Evolutionary conservation across 2,888 invertebrate genomes (phyloP), one percentile per base, ranked within the genome.

Genomic region (Chalcis sispes): DNA sequence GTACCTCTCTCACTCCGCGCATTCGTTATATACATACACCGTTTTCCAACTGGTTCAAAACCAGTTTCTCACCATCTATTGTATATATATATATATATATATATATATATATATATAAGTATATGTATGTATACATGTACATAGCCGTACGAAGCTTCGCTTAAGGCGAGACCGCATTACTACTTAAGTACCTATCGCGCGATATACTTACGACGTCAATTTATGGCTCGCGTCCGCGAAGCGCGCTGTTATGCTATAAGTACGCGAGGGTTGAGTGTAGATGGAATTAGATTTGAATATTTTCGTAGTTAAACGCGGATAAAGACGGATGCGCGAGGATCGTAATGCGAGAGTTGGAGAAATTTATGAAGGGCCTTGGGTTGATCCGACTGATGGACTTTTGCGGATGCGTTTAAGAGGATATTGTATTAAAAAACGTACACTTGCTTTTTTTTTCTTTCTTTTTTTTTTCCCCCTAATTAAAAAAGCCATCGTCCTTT

Each of bases 111-210:
- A n/a, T n/a, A n/a, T n/a, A n/a, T n/a, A n/a, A n/a, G n/a, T n/a
- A n/a, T n/a, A n/a, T n/a, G n/a, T n/a, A n/a, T n/a, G n/a, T 52
- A 54, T 20, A 13, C 29, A 46, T 70, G 15, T 48, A 32, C 18
- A 18, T 25, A 59, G 77, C 54, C 66, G 56, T 36, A 78, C 27
- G 62, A 81, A n/a, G 3, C 36, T 23, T 2, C 46, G 62, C 84
- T 83, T 25, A 78, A 70, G 83, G 82, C 83, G 73, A 82, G 81
- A 81, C 83, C 75, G 82, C 84, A 83, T 85, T 84, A 83, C 81
- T 82, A 75, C 81, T 82, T 82, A 82, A 84, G 84, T 83, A 81
- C 80, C 79, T 75, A 25, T 66, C 40, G 66, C 66, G 48, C 58
- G 67, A 81, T 81, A 77, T 70, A 70, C 61, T 61, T 70, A 61